Percentiles rank a stretch among this genome's conserved stretches.
Evolutionary conservation across 1,140 invertebrate species (phyloP).

Genomic region (Lerema accius): DNA sequence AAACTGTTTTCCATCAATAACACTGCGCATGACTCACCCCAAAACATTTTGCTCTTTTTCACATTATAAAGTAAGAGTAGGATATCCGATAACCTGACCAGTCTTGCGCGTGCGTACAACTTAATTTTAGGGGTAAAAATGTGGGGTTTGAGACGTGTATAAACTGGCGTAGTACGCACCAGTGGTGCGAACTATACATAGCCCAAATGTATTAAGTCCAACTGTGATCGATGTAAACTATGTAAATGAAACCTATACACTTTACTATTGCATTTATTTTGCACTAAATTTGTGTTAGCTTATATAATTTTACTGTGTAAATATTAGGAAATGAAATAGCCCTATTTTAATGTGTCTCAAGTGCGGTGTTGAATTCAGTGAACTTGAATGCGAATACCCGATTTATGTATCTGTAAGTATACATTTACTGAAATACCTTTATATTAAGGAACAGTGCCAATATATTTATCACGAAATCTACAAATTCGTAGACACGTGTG

Average conservation of each 20-base stretch:
- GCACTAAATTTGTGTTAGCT: constrained; percentile 11
- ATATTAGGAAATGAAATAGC: constrained; percentile 11
- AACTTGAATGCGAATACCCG: too few species aligned
- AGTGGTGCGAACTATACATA: constrained; percentile 28
- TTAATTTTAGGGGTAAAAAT: constrained; percentile 42
- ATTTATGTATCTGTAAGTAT: too few species aligned
- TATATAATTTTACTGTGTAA: constrained; percentile 8
- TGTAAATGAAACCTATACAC: constrained; percentile 23
- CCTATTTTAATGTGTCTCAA: neutral
- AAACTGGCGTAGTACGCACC: constrained; percentile 42
- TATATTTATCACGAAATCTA: too few species aligned
- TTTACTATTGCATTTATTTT: constrained; percentile 27
- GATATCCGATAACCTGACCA: constrained; percentile 65
- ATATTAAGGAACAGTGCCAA: too few species aligned
- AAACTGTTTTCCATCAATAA: constrained; percentile 71
- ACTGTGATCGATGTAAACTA: constrained; percentile 16
- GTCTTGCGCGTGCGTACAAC: constrained; percentile 62
- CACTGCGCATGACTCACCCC: constrained; percentile 72
- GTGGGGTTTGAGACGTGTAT: constrained; percentile 21
- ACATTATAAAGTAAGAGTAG: constrained; percentile 35
- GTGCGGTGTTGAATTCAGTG: constrained; percentile 1
- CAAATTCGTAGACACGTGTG: too few species aligned
- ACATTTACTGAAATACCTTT: too few species aligned
- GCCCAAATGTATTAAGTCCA: constrained; percentile 6
- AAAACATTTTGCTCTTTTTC: constrained; percentile 46